Conservation (phyloP, 2,888 invertebrate genomes). For the Catocala nupta region DNA sequence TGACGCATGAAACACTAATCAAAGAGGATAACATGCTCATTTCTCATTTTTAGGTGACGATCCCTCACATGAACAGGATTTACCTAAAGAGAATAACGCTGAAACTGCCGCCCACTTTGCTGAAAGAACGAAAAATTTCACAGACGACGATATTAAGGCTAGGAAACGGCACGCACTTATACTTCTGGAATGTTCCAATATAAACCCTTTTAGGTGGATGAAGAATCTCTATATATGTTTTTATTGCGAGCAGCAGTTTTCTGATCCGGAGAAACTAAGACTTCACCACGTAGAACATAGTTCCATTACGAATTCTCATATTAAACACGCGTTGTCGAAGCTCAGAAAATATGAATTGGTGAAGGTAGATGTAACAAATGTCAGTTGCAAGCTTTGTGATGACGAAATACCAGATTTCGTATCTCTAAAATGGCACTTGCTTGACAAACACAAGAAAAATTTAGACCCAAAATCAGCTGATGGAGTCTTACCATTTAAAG, state of each 20-base stretch:
- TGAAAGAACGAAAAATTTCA: conserved; percentile 52
- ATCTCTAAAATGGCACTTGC: conserved; percentile 69
- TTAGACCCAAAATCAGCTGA: conserved; percentile 64
- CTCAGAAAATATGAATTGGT: conserved; percentile 73
- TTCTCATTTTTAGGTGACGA: conserved; percentile 81
- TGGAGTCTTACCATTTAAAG: conserved; percentile 75
- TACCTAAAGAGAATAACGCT: conserved; percentile 33
- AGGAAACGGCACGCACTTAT: conserved; percentile 66
- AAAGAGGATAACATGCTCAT: conserved; percentile 55
- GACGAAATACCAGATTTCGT: conserved; percentile 57
- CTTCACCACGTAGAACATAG: conserved; percentile 64
- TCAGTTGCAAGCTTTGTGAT: conserved; percentile 71
- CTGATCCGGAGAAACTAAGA: conserved; percentile 67
- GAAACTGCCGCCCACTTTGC: conserved; percentile 35
- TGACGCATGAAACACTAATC: conserved; percentile 33
- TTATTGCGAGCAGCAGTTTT: conserved; percentile 71
- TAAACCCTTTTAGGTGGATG: conserved; percentile 80
- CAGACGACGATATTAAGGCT: conserved; percentile 63
- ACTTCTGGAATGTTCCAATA: conserved; percentile 70
- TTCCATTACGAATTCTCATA: conserved; percentile 47
- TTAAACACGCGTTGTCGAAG: conserved; percentile 64
- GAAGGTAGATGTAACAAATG: conserved; percentile 76
- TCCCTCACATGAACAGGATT: conserved; percentile 45
- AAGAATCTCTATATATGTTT: conserved; percentile 77
- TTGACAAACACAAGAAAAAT: conserved; percentile 63